Conservation (phyloP, 2,113 vertebrate genomes). For the Aythya baeri region DNA sequence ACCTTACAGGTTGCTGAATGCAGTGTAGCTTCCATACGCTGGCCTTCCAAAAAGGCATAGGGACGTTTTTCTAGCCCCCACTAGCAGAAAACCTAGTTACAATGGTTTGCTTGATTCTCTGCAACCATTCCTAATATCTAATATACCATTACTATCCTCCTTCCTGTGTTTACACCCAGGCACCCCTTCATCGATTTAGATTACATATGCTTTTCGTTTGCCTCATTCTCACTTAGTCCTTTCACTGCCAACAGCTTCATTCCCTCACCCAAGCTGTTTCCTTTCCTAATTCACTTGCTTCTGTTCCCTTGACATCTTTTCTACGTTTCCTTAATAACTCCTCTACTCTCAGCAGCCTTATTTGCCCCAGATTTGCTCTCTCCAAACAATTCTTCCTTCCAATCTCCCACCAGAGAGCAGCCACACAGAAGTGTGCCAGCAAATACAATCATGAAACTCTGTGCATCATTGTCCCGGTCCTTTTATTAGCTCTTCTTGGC, state of each 20-base stretch:
- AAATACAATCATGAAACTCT: neutral
- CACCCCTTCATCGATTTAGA: neutral
- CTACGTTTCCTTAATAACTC: neutral
- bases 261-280: neutral
- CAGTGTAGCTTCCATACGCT: neutral
- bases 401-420: neutral
- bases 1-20: conserved; percentile 8
- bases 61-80: neutral
- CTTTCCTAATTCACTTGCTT: neutral
- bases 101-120: neutral
- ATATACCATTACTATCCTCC: neutral
- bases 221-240: neutral
- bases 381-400: neutral
- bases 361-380: neutral
- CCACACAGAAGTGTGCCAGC: neutral
- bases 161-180: neutral
- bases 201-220: neutral
- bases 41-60: neutral
- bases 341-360: neutral
- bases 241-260: neutral
- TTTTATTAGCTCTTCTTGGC: neutral
- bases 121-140: neutral
- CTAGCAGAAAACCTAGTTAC: neutral
- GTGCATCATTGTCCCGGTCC: neutral
- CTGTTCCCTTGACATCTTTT: neutral